phyloP scores from a whole-genome alignment of 2,113 vertebrate genomes.

The Furnarius figulus region DNA sequence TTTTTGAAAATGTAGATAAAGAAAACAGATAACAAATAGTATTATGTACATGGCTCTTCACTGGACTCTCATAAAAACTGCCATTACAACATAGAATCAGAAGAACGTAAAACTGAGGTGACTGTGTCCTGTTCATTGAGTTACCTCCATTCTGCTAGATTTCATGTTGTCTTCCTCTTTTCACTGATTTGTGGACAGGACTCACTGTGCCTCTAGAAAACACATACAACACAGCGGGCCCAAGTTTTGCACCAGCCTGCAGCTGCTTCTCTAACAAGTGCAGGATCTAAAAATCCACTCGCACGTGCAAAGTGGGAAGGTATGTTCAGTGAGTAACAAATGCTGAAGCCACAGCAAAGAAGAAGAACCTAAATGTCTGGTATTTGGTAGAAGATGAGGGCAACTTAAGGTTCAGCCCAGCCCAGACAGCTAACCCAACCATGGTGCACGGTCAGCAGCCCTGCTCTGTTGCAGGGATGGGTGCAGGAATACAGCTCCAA shows the following conservation, averaged over 20 bases:
- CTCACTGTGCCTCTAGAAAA: neutral
- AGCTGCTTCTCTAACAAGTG: neutral
- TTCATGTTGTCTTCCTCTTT: neutral
- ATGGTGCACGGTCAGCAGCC: neutral
- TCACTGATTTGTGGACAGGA: neutral
- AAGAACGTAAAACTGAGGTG: neutral
- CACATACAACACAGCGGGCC: fast-evolving
- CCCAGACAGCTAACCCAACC: neutral
- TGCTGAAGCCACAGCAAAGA: neutral
- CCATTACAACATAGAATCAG: neutral
- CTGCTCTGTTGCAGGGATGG: neutral
- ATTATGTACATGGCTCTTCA: neutral
- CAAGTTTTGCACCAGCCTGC: neutral
- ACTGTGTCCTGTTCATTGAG: neutral
- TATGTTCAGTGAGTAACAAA: neutral
- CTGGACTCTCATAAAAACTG: neutral
- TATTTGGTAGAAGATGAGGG: neutral
- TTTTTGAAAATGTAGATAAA: conserved; percentile 43
- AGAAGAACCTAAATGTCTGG: neutral
- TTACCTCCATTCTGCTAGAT: neutral
- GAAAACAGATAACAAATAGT: conserved; percentile 7
- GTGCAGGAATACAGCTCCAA: conserved; percentile 16
- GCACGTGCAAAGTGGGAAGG: neutral
- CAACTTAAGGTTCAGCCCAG: neutral
- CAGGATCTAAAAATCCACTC: neutral